Base-by-base conservation (phyloP, 2,888 invertebrate genomes). In the Phalera bucephala region DNA sequence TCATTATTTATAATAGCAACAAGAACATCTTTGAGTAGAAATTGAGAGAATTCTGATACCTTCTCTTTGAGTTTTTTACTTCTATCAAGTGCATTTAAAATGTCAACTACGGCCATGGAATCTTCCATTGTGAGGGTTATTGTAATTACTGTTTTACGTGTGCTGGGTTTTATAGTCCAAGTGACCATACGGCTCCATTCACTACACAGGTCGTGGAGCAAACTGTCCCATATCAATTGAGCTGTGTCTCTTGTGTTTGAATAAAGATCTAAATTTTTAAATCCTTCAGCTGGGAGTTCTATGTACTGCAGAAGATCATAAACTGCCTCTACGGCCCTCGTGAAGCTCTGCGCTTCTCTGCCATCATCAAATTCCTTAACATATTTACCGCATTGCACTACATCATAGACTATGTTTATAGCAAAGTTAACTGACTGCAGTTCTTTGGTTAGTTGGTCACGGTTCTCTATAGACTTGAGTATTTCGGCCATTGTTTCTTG, bases 401-500 rank as follows among this genome's bases (percentile, higher is more conserved):
- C 75, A 71, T 83, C 76, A 39, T 44, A 60, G 3, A 84, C 56
- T 43, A 93, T 76, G 20, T 83, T 77, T 11, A 93, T 52, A n/a
- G 91, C 91, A 50, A 92, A 85, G 11, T 90, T 87, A 0, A 92
- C 81, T 52, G 91, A 91, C 39, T 91, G 80, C 26, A 95, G 72
- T 50, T 88, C 85, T 56, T 75, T 76, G 38, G 91, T 83, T 26
- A 93, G 80, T 38, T 80, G 81, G 23, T 92, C 86, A 49, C 95
- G 79, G 61, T 93, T 93, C 30, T 91, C 89, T 32, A 91, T 91
- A 0, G 93, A 92, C 37, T 92, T 90, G 1, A 88, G 75, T 23
- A 95, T 80, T 47, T 93, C 92, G 12, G 90, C 84, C 70, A 92
- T 91, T 0, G 92, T 92, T 40, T 91, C 88, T 31, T 91, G 86